Percentiles rank a stretch among this genome's conserved stretches.
Evolutionary conservation across 2,888 invertebrate genomes (phyloP).

Genomic region (Eupeodes luniger): DNA sequence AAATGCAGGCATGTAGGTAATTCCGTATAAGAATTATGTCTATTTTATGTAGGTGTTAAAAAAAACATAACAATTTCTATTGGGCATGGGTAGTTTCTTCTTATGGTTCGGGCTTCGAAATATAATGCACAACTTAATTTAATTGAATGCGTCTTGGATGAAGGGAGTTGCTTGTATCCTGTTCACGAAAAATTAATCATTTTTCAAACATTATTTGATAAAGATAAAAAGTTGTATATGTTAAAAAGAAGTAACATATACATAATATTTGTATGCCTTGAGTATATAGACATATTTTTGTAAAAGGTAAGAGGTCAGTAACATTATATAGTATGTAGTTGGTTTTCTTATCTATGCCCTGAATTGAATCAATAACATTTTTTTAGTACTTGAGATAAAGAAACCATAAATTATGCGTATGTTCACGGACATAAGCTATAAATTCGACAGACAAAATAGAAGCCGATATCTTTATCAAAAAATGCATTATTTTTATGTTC

Average conservation of each 20-base stretch:
- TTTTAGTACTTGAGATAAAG: neutral
- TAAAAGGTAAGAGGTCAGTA: neutral
- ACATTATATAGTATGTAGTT: neutral
- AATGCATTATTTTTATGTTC: too few species aligned
- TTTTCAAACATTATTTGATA: too few species aligned
- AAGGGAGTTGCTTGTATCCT: neutral
- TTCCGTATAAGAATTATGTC: neutral
- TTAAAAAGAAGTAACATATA: too few species aligned
- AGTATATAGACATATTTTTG: neutral
- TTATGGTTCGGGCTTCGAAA: neutral
- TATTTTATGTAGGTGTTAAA: constrained; percentile 3
- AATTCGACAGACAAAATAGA: neutral
- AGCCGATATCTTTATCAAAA: neutral
- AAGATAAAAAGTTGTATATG: too few species aligned
- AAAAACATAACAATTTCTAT: too few species aligned
- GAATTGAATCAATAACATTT: constrained; percentile 3
- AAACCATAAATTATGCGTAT: too few species aligned
- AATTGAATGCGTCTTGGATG: neutral
- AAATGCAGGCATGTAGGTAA: neutral
- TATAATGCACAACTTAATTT: neutral
- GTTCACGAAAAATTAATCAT: too few species aligned
- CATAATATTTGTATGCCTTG: too few species aligned
- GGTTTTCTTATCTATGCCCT: neutral
- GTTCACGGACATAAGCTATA: neutral
- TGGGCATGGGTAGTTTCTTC: neutral